Evolutionary conservation across 2,888 invertebrate species (phyloP), one percentile per base, ranked within the genome.

Genomic region (Belgica antarctica): DNA sequence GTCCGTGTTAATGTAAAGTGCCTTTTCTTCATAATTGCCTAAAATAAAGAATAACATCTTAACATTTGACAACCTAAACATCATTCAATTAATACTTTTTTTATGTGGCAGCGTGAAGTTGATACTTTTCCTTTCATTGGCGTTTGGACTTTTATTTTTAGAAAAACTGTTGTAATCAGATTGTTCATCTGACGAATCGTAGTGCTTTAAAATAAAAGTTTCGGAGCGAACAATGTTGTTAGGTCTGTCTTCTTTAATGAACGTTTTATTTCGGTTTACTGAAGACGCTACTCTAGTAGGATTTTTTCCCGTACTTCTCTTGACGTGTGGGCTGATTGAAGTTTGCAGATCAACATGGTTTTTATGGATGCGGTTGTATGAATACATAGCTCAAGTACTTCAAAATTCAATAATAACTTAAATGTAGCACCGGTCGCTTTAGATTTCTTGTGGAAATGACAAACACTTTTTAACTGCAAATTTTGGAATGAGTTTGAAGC

Each of bases 321-420:
- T 12, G 47, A 19, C 36, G 8, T 28, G 61, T 70, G 70, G 61
- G 61, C 41, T 36, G 15, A 36, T 41, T 5, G 68, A 68, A n/a
- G 70, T 41, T 25, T 70, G 59, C 10, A 70, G 22, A 19, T 70
- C 59, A 24, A 70, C 70, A 41, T 70, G 59, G 25, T 47, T 61
- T 17, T 68, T 68, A 28, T 68, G 57, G 34, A 68, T 68, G 19
- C 68, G 27, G 57, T 68, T 68, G 31, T 68, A 68, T 4, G 46
- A 19, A n/a, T 62, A 34, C 63, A 63, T 63, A 19, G n/a, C n/a
- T 24, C n/a, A 22, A 28, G 22, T 7, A n/a, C 41, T 41, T 41
- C 4, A 17, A 7, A 52, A 52, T 57, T 22, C 3, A 22, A 19
- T 57, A 5, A 15, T 22, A 3, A 27, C 3, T 12, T 25, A 27